Evolutionary conservation across 2,113 vertebrate species (phyloP), one percentile per base, ranked within the genome.

Genomic region (Paradoxurus hermaphroditus): DNA sequence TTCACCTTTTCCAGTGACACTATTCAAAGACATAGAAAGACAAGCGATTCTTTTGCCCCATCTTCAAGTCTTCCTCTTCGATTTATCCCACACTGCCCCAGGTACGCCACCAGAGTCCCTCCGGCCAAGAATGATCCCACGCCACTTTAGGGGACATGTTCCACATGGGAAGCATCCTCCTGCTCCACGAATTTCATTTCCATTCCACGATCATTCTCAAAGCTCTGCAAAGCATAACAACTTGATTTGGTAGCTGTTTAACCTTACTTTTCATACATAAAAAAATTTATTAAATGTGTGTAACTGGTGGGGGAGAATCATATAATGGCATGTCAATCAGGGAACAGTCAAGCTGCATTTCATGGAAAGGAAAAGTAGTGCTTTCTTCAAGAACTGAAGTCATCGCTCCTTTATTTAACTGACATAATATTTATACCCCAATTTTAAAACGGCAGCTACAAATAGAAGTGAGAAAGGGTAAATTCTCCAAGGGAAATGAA

Each of bases 381-480:
- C 86, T 97, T 88, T 96, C 91, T 84, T 73, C 68, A 81, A 83
- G 94, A 93, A 96, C 67, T 67, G 73, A 98, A 98, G 93, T 89
- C 92, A 94, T 97, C 96, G 78, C 36, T 96, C 84, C 92, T 97
- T 93, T 93, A 93, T 96, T 93, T 95, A 93, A 91, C 91, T 98
- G 97, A 97, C 97, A 98, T 95, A 98, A 98, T 97, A 98, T 98
- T 98, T 97, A 97, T 94, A 98, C 70, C 68, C 86, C 18, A 94
- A 78, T 93, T 96, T 92, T 67, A 82, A 95, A 98, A 95, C 95
- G 63, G 87, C 63, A 88, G 95, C 90, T 97, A 96, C 97, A 97
- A 98, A 97, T 90, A 97, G 96, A 96, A 98, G 83, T 85, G 4
- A 97, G 56, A 93, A 65, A 85, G 39, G 75, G 41, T 92, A 94